Evolutionary conservation across 2,888 invertebrate genomes (phyloP), one percentile per base, ranked within the genome.

Genomic region (Tortrix viridana): DNA sequence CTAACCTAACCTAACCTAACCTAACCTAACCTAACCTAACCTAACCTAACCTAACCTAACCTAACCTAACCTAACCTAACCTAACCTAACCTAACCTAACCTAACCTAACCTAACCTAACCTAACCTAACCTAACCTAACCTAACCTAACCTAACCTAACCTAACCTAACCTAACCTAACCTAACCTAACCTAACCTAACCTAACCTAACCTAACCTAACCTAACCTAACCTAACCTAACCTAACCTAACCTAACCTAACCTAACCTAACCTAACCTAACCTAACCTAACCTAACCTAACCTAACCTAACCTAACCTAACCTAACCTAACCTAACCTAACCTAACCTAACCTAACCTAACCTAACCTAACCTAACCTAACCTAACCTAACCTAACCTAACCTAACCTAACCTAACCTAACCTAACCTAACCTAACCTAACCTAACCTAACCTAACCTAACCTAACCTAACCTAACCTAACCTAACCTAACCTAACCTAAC

Each of bases 261-360:
- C 70, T 66, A 72, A 71, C 67, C 67, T 62, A 72, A 70, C 66
- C 65, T 65, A 65, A 70, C 65, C 69, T 56, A 72, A 67, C 70
- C 64, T 68, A 71, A 68, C 69, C 67, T 60, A 66, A 69, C 67
- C 69, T 66, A 65, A 69, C 54, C 71, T 66, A 60, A 70, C 64
- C 67, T 55, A 66, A 62, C 66, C 62, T 66, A 65, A 63, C 66
- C 66, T 56, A 73, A 69, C 70, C 68, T 61, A 66, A 65, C 65
- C 60, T 46, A 50, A 62, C 41, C 64, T 60, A 64, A 62, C 49
- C 63, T 44, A 67, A 71, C 67, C 64, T 63, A 60, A 69, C 61
- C 67, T 65, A 62, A 71, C 59, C 70, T 46, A 32, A 32, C 32
- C 32, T 32, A 32, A 32, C 32, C 32, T 32, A 32, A 32, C 32